Conservation (phyloP, 2,113 vertebrate genomes). For the Corythoichthys haematopterus region DNA sequence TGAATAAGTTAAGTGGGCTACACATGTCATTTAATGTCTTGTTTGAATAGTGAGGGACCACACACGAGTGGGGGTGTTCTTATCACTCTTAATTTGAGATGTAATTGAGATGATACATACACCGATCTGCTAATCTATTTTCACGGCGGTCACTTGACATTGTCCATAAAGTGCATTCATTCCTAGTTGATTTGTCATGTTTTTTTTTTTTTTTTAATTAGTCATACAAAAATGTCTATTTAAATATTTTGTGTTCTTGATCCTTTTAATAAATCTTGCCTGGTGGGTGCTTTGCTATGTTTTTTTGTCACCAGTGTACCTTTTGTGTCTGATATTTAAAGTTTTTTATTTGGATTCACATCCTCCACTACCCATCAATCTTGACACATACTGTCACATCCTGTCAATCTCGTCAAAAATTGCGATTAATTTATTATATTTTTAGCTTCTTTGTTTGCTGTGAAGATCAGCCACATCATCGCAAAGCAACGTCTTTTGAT, state of each 20-base stretch:
- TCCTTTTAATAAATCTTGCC: background rate
- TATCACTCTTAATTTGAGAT: background rate
- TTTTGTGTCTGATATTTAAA: background rate
- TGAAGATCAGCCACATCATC: constrained; percentile 52
- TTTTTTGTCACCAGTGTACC: background rate
- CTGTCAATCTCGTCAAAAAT: constrained; percentile 1
- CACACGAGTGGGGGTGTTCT: too few relatives aligned
- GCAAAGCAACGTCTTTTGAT: constrained; percentile 30
- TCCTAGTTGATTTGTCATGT: background rate
- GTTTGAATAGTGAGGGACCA: background rate
- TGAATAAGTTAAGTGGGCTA: too few relatives aligned
- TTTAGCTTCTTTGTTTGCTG: constrained; percentile 13
- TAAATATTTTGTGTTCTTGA: background rate
- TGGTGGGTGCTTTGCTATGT: background rate
- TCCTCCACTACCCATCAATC: background rate
- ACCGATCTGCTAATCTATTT: background rate
- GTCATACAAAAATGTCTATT: too few relatives aligned
- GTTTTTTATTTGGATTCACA: background rate
- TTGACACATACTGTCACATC: background rate
- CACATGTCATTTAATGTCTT: too few relatives aligned
- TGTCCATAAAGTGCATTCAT: background rate
- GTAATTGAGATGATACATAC: background rate
- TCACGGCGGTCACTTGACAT: too few relatives aligned
- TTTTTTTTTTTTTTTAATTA: background rate
- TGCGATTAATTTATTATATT: constrained; percentile 5